Conservation (phyloP, 2,113 vertebrate genomes). For the Amphiprion ocellaris region DNA sequence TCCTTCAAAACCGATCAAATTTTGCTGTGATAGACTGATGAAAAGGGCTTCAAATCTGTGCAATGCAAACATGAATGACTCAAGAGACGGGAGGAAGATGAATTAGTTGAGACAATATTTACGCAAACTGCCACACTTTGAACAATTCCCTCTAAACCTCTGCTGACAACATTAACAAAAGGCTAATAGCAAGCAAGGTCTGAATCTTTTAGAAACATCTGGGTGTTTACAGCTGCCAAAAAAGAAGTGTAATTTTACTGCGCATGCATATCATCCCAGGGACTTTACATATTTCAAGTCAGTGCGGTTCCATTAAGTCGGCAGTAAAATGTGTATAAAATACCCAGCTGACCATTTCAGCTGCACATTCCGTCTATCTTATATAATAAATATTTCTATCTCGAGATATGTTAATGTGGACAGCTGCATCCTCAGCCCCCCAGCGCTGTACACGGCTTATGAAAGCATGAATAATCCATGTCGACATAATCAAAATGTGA, state of each 20-base stretch:
- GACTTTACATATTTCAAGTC: conserved; percentile 3
- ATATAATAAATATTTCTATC: conserved; percentile 55
- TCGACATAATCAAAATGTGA: conserved; percentile 60
- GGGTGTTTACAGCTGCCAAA: conserved; percentile 24
- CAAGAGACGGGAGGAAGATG: not conserved
- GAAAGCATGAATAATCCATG: conserved; percentile 74
- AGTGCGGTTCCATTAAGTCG: conserved; percentile 32
- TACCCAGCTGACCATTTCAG: conserved; percentile 36
- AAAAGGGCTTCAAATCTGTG: not conserved
- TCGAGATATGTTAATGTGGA: conserved; percentile 60
- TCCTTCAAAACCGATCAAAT: not conserved
- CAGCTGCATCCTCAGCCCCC: conserved; percentile 38
- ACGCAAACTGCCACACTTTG: conserved; percentile 8
- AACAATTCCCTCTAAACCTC: conserved; percentile 16
- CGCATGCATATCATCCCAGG: conserved; percentile 39
- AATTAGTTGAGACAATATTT: conserved; percentile 51
- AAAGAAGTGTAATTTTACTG: conserved; percentile 13
- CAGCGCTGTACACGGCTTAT: conserved; percentile 57
- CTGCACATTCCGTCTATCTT: conserved; percentile 29
- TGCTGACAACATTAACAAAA: conserved; percentile 27
- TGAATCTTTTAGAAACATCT: conserved; percentile 16
- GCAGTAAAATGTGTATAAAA: conserved; percentile 23
- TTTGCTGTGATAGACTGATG: not conserved
- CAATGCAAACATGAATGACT: not conserved
- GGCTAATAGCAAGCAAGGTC: conserved; percentile 8